Evolutionary conservation across 2,888 invertebrate species (phyloP).

Genomic region (Himalopsyche kuldschensis): DNA sequence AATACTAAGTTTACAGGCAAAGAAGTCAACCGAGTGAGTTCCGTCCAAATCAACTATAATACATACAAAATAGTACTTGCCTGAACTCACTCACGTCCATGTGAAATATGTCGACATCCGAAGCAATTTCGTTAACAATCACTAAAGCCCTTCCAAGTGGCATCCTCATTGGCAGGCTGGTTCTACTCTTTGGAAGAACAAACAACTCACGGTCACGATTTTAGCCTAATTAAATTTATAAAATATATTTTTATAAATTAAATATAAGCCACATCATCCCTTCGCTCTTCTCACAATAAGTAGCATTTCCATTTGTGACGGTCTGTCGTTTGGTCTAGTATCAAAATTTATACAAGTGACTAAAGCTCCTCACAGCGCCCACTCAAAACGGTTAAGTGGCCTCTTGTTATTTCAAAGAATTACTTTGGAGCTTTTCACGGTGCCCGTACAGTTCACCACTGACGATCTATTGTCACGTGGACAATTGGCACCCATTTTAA

Average conservation of each 20-base stretch:
- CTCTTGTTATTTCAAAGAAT: slow-evolving; percentile 22
- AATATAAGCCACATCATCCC: not conserved
- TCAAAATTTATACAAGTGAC: slow-evolving; percentile 16
- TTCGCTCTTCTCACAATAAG: not conserved
- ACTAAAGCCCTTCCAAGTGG: no score
- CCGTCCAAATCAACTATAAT: no score
- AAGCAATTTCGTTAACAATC: no score
- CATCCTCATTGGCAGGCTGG: no score
- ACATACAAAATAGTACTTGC: no score
- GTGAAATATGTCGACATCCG: no score
- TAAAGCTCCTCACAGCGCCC: not conserved
- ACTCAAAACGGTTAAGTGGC: slow-evolving; percentile 13
- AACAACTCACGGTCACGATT: no score
- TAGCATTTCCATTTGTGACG: not conserved
- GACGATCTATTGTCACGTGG: not conserved
- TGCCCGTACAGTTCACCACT: not conserved
- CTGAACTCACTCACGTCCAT: no score
- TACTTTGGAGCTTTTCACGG: not conserved
- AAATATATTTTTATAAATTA: not conserved
- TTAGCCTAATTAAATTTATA: no score
- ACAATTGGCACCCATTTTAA: not conserved
- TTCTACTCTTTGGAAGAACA: no score
- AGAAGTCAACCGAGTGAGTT: no score
- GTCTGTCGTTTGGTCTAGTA: not conserved
- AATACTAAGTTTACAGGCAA: no score